These are phyloP conservation scores for Phyto melanocephala DNA, from an alignment of 2,888 invertebrate species.

Conservation along the genomic window DNA sequence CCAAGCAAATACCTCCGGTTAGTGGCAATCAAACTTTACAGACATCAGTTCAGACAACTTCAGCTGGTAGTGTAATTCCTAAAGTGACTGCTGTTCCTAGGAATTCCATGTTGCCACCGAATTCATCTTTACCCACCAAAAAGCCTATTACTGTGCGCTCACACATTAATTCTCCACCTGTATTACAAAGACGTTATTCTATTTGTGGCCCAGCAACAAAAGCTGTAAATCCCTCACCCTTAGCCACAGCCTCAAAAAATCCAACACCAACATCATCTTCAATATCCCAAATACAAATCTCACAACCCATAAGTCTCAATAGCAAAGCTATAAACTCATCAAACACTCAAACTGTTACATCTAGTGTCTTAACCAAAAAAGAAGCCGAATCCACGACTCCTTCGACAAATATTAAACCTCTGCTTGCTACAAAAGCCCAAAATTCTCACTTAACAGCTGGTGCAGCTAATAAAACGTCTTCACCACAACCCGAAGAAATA, in stretches of 20 bases:
- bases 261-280: not conserved
- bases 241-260: not conserved
- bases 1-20: not conserved
- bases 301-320: slow-evolving; percentile 47
- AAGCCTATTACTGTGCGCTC: not conserved
- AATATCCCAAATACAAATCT: slow-evolving; percentile 41
- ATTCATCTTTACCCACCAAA: not conserved
- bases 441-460: not conserved
- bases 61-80: too few relatives aligned
- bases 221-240: too few relatives aligned
- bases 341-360: not conserved
- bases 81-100: not conserved
- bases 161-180: not conserved
- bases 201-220: slow-evolving; percentile 31
- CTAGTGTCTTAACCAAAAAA: not conserved
- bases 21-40: too few relatives aligned
- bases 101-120: slow-evolving; percentile 44
- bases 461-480: not conserved
- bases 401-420: not conserved
- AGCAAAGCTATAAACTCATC: not conserved
- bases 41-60: too few relatives aligned
- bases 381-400: not conserved
- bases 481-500: not conserved
- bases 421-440: not conserved
- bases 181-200: slow-evolving; percentile 51